Percentiles rank a stretch among this genome's conserved stretches.
Conservation (phyloP, 2,797 vertebrate species). For the Rhinatrema bivittatum region DNA sequence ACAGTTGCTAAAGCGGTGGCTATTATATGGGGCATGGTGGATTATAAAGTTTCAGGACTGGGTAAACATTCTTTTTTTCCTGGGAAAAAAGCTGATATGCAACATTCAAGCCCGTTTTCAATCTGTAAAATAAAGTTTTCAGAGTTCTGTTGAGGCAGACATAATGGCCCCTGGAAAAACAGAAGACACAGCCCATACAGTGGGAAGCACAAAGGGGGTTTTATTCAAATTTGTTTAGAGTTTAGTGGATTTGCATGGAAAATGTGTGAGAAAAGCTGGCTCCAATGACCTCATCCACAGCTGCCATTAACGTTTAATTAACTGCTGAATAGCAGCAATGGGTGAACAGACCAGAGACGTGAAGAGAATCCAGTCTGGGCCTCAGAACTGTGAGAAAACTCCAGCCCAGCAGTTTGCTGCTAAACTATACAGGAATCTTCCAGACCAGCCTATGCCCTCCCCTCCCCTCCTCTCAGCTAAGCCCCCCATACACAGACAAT, state of each 20-base stretch:
- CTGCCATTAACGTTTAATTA: conserved; percentile 87
- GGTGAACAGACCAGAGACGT: conserved; percentile 56
- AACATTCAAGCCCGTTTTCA: conserved; percentile 2
- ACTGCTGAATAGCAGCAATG: conserved; percentile 63
- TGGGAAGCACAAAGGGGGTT: conserved; percentile 64
- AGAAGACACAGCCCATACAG: conserved; percentile 18
- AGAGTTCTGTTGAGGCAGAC: conserved; percentile 4
- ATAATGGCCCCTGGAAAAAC: conserved; percentile 8
- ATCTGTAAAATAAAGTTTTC: background rate
- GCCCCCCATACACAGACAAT: too few relatives aligned
- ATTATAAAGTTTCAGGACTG: background rate
- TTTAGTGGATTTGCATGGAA: conserved; percentile 75
- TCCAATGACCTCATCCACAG: conserved; percentile 73
- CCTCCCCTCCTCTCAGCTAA: conserved; percentile 4
- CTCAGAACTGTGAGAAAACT: conserved; percentile 48
- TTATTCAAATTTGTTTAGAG: conserved; percentile 79
- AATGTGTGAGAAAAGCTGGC: conserved; percentile 76
- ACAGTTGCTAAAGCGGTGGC: too few relatives aligned
- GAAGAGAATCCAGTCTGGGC: conserved; percentile 63
- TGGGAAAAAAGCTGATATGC: background rate
- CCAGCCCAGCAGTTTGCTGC: background rate
- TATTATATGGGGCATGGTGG: too few relatives aligned
- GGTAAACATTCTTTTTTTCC: conserved; percentile 10
- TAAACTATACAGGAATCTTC: conserved; percentile 1
- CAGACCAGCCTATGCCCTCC: conserved; percentile 10